These are phyloP conservation scores for Rhynchomys soricoides DNA, from an alignment of 2,113 vertebrate genomes.

Conservation along the genomic window DNA sequence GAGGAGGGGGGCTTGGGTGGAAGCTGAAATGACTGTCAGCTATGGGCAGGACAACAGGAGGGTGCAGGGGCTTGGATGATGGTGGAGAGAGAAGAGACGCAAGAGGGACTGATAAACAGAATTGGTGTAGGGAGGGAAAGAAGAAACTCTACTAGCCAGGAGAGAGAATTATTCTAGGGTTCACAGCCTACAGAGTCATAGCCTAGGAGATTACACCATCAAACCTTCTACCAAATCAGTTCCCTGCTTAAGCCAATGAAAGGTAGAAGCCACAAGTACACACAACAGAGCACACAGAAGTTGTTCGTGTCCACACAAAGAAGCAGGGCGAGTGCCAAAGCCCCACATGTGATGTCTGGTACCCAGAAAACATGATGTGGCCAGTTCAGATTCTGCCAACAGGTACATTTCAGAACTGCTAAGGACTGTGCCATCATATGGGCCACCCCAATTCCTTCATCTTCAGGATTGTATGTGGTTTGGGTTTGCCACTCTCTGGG, in stretches of 20 bases:
- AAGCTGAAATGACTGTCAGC: background rate
- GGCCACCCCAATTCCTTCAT: background rate
- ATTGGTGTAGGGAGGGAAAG: background rate
- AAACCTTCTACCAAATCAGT: background rate
- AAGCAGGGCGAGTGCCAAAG: too few species aligned
- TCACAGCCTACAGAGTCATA: background rate
- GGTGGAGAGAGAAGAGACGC: background rate
- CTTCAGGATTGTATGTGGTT: too few species aligned
- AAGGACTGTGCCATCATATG: background rate
- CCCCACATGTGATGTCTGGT: background rate
- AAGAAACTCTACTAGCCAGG: background rate
- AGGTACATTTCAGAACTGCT: background rate
- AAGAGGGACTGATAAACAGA: background rate
- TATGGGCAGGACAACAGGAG: background rate
- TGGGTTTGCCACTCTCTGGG: background rate
- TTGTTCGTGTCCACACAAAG: background rate
- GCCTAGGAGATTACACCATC: background rate
- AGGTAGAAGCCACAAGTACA: rapidly evolving
- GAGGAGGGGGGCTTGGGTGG: background rate
- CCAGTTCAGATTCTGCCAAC: background rate
- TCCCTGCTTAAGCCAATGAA: background rate
- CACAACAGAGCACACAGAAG: rapidly evolving
- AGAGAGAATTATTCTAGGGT: background rate
- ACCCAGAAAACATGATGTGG: background rate
- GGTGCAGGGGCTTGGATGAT: background rate